Conservation (phyloP, 2,113 vertebrate genomes). For the Aplodontia rufa region DNA sequence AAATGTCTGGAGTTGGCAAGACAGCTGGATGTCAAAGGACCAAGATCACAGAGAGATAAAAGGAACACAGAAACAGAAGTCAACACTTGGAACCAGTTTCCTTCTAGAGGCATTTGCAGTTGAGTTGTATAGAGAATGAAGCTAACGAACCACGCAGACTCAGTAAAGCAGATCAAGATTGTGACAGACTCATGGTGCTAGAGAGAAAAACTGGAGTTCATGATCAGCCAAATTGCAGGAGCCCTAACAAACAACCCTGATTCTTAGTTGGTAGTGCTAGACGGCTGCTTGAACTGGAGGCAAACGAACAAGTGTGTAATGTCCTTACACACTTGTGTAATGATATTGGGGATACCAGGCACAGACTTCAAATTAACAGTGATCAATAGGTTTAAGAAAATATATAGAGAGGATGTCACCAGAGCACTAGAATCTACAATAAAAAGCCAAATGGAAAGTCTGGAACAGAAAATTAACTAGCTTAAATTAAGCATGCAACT, state of each 20-base stretch:
- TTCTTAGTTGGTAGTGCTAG: background rate
- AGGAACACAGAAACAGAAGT: background rate
- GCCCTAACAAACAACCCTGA: background rate
- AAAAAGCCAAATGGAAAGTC: background rate
- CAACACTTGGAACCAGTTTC: background rate
- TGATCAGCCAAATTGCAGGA: background rate
- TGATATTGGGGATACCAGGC: background rate
- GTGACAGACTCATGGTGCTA: background rate
- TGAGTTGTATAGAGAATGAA: background rate
- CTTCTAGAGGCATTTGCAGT: background rate
- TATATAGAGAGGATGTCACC: background rate
- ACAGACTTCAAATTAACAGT: constrained; percentile 38
- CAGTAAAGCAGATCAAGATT: background rate
- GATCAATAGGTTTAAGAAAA: background rate
- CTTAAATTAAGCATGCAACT: constrained; percentile 1
- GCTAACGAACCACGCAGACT: background rate
- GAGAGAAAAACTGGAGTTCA: background rate
- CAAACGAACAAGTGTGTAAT: too few relatives aligned
- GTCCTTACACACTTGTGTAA: too few relatives aligned
- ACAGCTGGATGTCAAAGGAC: background rate
- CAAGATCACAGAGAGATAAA: background rate
- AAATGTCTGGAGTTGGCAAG: background rate
- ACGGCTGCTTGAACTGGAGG: background rate
- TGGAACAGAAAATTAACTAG: constrained; percentile 7
- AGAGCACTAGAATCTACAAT: background rate